Evolutionary conservation across 1,140 invertebrate species (phyloP).

Genomic region (Danaus plexippus): DNA sequence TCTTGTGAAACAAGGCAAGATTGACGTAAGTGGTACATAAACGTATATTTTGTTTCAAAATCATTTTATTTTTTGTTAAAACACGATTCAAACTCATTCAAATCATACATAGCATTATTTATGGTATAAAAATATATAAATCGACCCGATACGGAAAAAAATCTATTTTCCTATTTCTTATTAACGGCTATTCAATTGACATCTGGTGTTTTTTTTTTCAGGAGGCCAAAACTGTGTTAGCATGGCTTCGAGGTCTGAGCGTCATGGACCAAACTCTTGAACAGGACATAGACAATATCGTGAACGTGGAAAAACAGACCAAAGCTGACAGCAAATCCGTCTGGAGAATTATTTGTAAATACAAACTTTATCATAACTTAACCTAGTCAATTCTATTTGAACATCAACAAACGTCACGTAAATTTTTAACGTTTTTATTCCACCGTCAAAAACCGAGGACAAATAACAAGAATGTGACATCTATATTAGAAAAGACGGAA

Average conservation of each 20-base stretch:
- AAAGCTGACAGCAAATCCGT: conserved; percentile 50
- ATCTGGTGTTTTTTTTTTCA: conserved; percentile 27
- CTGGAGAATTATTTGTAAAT: conserved; percentile 57
- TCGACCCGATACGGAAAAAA: too few relatives aligned
- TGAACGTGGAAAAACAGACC: conserved; percentile 50
- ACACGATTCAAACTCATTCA: too few relatives aligned
- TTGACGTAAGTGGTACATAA: conserved; percentile 53
- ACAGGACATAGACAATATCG: conserved; percentile 44
- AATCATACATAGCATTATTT: too few relatives aligned
- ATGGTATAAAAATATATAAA: too few relatives aligned
- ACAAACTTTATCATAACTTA: not conserved
- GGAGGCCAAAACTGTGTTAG: conserved; percentile 57
- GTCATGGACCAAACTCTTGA: conserved; percentile 36
- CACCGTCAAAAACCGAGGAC: too few relatives aligned
- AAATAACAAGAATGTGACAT: not conserved
- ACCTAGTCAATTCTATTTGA: too few relatives aligned
- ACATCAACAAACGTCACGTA: too few relatives aligned
- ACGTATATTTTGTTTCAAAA: too few relatives aligned
- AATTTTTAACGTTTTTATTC: too few relatives aligned
- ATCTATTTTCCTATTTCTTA: not conserved
- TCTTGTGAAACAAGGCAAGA: conserved; percentile 64
- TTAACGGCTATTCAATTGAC: not conserved
- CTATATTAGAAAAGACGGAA: too few relatives aligned
- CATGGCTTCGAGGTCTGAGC: conserved; percentile 49
- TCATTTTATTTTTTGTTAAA: too few relatives aligned